A percentile compares a stretch with the other conserved stretches of the same genome.
Conservation (phyloP, 2,113 vertebrate species). For the Hemichromis elongatus region DNA sequence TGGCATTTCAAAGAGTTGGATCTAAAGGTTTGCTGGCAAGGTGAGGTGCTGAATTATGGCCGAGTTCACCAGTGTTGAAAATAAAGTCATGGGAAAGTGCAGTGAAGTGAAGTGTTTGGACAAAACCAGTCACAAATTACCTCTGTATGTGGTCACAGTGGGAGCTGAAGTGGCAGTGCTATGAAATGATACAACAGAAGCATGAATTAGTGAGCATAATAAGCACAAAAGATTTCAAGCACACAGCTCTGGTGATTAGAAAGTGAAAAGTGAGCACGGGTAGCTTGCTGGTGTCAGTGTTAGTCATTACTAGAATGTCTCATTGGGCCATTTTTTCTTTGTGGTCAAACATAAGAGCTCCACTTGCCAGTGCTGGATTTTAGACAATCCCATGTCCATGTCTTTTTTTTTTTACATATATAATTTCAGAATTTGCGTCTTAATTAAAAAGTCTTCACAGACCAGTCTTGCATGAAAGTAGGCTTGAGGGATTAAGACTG, state of each 20-base stretch:
- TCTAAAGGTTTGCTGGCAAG: neutral
- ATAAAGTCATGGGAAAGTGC: neutral
- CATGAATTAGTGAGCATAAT: neutral
- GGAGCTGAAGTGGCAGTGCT: neutral
- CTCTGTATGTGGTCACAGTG: neutral
- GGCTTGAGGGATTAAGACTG: neutral
- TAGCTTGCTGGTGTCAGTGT: neutral
- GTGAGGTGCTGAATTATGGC: neutral
- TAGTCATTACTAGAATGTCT: neutral
- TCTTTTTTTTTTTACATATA: neutral
- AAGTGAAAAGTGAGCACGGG: neutral
- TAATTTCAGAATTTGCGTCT: neutral
- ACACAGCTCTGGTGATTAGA: neutral
- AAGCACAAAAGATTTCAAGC: neutral
- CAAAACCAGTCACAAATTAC: neutral
- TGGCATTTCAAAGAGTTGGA: neutral
- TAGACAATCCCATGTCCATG: neutral
- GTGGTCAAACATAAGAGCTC: neutral
- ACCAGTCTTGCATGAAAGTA: neutral
- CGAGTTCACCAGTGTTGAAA: neutral
- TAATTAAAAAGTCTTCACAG: constrained; percentile 13
- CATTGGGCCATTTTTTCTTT: neutral
- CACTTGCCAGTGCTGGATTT: neutral
- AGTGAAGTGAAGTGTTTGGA: neutral
- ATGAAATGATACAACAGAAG: neutral